phyloP scores from a whole-genome alignment of 2,888 invertebrate genomes.

The Lysandra coridon region DNA sequence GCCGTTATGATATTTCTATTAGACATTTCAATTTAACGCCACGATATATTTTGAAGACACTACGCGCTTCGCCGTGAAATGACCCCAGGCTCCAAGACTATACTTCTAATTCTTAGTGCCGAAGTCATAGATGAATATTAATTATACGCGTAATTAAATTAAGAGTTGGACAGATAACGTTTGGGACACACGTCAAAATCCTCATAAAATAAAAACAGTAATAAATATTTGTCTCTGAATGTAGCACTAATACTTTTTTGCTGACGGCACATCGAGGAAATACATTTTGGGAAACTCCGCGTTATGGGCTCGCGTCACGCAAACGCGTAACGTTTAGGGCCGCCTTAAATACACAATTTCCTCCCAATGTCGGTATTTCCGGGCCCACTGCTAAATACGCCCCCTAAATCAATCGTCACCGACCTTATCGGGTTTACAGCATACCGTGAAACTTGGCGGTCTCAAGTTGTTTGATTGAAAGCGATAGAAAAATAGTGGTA shows the following conservation, averaged over 20 bases:
- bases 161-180: no score
- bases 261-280: neutral
- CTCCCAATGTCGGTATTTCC: conserved; percentile 35
- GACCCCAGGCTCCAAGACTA: no score
- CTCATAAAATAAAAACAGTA: no score
- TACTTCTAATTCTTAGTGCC: no score
- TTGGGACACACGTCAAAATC: no score
- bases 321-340: conserved; percentile 23
- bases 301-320: conserved; percentile 36
- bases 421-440: conserved; percentile 26
- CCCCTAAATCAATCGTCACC: conserved; percentile 33
- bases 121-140: no score
- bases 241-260: neutral
- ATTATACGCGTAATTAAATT: no score
- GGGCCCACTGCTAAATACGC: conserved; percentile 28
- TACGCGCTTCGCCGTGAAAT: no score
- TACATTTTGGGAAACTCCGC: neutral
- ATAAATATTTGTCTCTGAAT: no score
- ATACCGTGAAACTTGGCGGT: neutral
- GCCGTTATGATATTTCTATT: no score
- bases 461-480: neutral
- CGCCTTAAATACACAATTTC: conserved; percentile 26
- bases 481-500: neutral
- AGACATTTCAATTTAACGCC: no score
- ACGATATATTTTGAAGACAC: no score